Evolutionary conservation across 2,888 invertebrate genomes (phyloP).

Genomic region (Pammene fasciana): DNA sequence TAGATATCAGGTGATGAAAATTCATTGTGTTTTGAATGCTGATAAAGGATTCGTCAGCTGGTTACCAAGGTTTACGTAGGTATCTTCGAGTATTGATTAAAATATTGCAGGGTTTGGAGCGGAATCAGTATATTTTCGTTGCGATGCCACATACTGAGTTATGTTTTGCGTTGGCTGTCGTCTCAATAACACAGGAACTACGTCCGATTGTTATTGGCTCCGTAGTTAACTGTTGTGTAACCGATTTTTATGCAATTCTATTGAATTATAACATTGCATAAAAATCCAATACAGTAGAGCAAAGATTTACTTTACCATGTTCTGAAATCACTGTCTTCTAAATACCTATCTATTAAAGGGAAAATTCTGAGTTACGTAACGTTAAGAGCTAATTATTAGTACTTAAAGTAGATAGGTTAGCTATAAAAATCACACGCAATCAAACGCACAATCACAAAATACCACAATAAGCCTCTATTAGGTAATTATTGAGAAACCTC

Average conservation of each 20-base stretch:
- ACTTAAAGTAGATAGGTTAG: too few species aligned
- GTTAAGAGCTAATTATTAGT: too few species aligned
- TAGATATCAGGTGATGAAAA: conserved; percentile 57
- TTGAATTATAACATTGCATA: background rate
- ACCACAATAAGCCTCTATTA: too few species aligned
- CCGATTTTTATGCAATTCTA: background rate
- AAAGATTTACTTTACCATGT: background rate
- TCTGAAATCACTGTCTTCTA: too few species aligned
- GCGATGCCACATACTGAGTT: conserved; percentile 18
- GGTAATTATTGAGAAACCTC: too few species aligned
- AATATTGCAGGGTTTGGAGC: conserved; percentile 15
- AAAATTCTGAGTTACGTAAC: too few species aligned
- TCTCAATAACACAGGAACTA: conserved; percentile 11
- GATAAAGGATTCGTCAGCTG: conserved; percentile 31
- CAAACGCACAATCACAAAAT: too few species aligned
- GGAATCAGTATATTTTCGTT: conserved; percentile 17
- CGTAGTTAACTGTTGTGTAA: conserved; percentile 10
- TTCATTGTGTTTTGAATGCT: conserved; percentile 46
- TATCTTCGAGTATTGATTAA: conserved; percentile 32
- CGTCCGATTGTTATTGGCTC: conserved; percentile 3
- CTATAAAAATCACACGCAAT: too few species aligned
- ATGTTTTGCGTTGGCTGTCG: background rate
- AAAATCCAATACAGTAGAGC: too few species aligned
- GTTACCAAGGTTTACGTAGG: conserved; percentile 39
- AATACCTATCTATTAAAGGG: background rate